phyloP scores from a whole-genome alignment of 2,113 vertebrate genomes.

The Delphinus delphis region DNA sequence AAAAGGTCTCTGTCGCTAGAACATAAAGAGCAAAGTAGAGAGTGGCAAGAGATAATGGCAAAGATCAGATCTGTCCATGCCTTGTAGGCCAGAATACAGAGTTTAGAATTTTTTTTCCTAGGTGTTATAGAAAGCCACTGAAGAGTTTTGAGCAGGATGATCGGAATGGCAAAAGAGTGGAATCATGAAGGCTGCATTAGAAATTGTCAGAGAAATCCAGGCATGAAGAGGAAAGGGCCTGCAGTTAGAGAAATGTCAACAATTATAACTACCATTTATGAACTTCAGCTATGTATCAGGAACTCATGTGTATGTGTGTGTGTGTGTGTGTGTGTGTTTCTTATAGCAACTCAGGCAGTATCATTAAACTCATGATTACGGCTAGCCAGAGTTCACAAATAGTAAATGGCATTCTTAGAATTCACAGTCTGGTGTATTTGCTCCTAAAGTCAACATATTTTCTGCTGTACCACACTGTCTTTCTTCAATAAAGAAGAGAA shows the following conservation, averaged over 20 bases:
- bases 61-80: background rate
- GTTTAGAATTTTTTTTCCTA: background rate
- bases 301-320: background rate
- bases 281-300: background rate
- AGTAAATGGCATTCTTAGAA: background rate
- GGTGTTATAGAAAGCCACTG: background rate
- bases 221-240: background rate
- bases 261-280: background rate
- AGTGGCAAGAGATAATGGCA: background rate
- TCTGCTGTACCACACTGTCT: background rate
- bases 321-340: background rate
- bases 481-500: background rate
- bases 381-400: background rate
- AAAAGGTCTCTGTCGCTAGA: background rate
- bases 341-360: background rate
- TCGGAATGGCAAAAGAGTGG: background rate
- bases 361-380: background rate
- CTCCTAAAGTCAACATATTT: background rate
- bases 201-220: background rate
- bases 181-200: background rate
- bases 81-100: background rate
- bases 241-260: background rate
- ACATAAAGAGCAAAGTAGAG: background rate
- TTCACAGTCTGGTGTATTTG: background rate
- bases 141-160: background rate